Percentiles rank a stretch among this genome's conserved stretches.
These are phyloP conservation scores for Aplysina aerophoba DNA, from an alignment of 37 sponge, comb jelly and placozoan species.

Conservation along the genomic window DNA sequence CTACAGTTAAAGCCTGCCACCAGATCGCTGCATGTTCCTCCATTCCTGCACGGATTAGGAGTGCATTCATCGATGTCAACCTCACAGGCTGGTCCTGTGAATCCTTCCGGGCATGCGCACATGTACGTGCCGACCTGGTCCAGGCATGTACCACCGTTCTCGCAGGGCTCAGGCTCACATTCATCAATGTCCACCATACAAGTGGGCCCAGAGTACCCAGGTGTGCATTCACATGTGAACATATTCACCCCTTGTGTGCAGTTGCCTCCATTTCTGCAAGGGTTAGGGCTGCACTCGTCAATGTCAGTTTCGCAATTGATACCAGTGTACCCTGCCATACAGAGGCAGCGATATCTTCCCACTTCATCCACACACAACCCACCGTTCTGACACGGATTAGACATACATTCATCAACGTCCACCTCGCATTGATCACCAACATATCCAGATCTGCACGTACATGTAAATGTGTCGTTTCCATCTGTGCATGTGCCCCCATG, in stretches of 20 bases:
- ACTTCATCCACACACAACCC: slow-evolving; percentile 16
- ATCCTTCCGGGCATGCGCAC: slow-evolving; percentile 19
- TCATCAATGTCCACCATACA: not conserved
- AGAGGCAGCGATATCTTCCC: slow-evolving; percentile 13
- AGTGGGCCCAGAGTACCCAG: slow-evolving; percentile 23
- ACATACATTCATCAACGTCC: slow-evolving; percentile 26
- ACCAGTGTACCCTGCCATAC: slow-evolving; percentile 20
- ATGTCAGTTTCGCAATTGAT: slow-evolving; percentile 18
- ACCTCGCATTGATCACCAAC: not conserved
- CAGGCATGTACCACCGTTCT: slow-evolving; percentile 27
- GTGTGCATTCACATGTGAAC: slow-evolving; percentile 29
- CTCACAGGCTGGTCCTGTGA: slow-evolving; percentile 28
- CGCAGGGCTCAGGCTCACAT: slow-evolving; percentile 26
- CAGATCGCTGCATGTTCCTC: not conserved
- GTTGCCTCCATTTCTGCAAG: slow-evolving; percentile 30
- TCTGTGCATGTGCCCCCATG: slow-evolving; percentile 24
- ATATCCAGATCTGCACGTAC: slow-evolving; percentile 14
- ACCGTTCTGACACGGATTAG: slow-evolving; percentile 28
- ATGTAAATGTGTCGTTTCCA: slow-evolving; percentile 7
- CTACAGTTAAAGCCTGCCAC: not conserved
- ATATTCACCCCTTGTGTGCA: slow-evolving; percentile 44
- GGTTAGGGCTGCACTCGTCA: slow-evolving; percentile 15
- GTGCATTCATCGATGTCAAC: slow-evolving; percentile 27
- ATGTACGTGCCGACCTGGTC: not conserved
- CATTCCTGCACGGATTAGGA: slow-evolving; percentile 16